These are phyloP conservation scores for Bucorvus abyssinicus DNA, from an alignment of 2,797 vertebrate species.

Conservation along the genomic window DNA sequence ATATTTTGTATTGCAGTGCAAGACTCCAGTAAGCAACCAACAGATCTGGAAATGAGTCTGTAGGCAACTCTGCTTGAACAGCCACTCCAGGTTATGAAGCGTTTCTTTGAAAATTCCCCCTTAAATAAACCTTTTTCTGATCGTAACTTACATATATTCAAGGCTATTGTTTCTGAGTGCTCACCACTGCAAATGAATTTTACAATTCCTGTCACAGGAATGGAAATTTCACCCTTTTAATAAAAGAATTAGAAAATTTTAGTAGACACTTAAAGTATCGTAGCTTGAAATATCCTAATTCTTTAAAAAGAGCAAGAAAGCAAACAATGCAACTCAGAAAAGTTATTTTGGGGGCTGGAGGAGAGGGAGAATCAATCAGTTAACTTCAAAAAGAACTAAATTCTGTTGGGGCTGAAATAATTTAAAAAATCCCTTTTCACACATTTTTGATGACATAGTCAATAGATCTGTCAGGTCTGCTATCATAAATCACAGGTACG, in stretches of 20 bases:
- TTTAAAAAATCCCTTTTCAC: neutral
- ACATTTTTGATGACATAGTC: neutral
- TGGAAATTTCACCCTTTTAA: neutral
- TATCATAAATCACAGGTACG: neutral
- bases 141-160: neutral
- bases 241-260: neutral
- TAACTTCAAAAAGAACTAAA: neutral
- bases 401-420: neutral
- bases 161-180: neutral
- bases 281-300: neutral
- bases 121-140: neutral
- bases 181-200: neutral
- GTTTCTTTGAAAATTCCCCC: neutral
- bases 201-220: neutral
- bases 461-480: neutral
- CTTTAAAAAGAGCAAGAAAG: neutral
- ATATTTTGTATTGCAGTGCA: neutral
- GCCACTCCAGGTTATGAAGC: neutral
- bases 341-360: neutral
- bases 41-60: neutral
- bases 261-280: neutral
- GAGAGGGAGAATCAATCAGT: neutral
- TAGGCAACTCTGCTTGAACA: neutral
- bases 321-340: neutral
- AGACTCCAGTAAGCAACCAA: neutral